Percentiles rank a stretch among this genome's conserved stretches.
Conservation (phyloP, 2,113 vertebrate genomes). For the Anhinga rufa region DNA sequence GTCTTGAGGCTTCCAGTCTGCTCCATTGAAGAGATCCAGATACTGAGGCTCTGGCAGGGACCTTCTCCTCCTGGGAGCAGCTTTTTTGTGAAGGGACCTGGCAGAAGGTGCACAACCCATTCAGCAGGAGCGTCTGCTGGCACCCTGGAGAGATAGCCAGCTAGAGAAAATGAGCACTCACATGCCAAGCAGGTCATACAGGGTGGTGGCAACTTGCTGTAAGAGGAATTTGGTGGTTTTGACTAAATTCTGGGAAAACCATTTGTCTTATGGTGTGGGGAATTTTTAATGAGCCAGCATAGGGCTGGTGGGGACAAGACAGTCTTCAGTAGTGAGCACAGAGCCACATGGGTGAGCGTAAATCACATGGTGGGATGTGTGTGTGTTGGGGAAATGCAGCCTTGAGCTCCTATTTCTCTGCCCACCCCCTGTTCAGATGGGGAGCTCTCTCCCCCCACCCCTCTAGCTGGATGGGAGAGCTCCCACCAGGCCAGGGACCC, state of each 20-base stretch:
- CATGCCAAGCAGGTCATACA: not conserved
- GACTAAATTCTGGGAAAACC: not conserved
- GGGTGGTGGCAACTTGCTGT: not conserved
- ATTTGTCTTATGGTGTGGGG: not conserved
- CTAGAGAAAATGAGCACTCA: not conserved
- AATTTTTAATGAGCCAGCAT: not conserved
- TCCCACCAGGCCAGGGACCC: not conserved
- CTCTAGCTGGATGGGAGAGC: not conserved
- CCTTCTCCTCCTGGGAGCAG: not conserved
- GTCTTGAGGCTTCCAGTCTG: not conserved
- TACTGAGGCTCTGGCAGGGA: not conserved
- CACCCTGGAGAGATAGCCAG: not conserved
- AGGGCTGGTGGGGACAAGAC: not conserved
- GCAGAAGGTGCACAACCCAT: not conserved
- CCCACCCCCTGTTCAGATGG: not conserved
- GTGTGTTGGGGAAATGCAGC: not conserved
- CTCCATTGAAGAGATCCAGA: not conserved
- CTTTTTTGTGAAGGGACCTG: not conserved
- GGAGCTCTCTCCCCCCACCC: not conserved
- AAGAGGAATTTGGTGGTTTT: not conserved
- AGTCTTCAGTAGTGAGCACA: not conserved
- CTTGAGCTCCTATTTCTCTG: not conserved
- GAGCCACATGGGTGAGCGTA: accelerated
- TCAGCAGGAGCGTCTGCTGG: not conserved
- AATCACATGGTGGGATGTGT: too few relatives aligned